These are phyloP conservation scores for Pterois miles DNA, from an alignment of 2,797 vertebrate species.

Conservation along the genomic window DNA sequence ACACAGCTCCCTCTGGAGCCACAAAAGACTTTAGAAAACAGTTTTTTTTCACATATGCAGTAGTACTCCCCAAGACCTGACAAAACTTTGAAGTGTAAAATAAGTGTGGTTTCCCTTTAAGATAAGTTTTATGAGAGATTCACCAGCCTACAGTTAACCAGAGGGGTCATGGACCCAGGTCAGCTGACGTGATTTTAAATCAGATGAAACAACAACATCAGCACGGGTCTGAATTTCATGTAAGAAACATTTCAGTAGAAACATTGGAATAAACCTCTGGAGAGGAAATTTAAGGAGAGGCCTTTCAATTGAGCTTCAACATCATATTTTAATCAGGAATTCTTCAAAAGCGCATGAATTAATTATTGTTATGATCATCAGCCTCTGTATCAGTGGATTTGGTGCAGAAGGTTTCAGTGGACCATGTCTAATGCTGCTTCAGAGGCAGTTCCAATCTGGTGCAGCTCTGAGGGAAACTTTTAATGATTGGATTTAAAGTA, in stretches of 20 bases:
- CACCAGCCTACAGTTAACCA: neutral
- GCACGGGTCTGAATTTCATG: no score
- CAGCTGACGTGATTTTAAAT: neutral
- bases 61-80: neutral
- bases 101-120: neutral
- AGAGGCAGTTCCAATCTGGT: constrained; percentile 40
- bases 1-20: neutral
- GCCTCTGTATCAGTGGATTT: constrained; percentile 36
- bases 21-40: neutral
- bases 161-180: neutral
- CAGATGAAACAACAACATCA: no score
- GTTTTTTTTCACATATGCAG: neutral
- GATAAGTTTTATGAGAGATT: neutral
- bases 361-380: constrained; percentile 43
- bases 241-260: neutral
- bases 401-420: constrained; percentile 25
- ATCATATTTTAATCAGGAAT: constrained; percentile 52
- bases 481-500: constrained; percentile 29
- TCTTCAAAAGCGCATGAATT: constrained; percentile 42
- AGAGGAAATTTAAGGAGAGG: constrained; percentile 13
- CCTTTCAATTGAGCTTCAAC: constrained; percentile 17
- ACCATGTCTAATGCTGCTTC: constrained; percentile 48
- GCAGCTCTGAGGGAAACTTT: constrained; percentile 33
- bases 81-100: neutral
- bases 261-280: neutral